Evolutionary conservation across 1,140 invertebrate genomes (phyloP), one percentile per base, ranked within the genome.

Genomic region (Sminthurides bifidus): DNA sequence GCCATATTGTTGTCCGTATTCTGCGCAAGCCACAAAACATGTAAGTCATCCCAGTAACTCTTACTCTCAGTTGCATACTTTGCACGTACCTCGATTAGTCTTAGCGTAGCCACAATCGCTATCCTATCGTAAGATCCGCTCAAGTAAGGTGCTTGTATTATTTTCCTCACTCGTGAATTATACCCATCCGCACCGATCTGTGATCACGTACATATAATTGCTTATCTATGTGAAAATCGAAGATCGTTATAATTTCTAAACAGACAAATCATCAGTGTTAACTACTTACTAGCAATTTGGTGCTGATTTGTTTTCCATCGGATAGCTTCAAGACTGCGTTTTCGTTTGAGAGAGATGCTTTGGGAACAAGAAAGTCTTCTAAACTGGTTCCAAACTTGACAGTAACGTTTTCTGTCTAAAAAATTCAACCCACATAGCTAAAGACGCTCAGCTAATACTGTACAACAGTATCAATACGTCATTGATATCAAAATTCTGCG

Each of bases 181-280:
- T 79, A 80, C 0, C 94, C 93, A 78, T 98, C 94, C 30, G 92
- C 92, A 24, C 92, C 93, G 60, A 97, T 79, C 81, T 86, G 75
- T 29, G 52, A 64, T 52, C 24, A 23, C 17, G 17, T 33, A n/a
- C 31, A 53, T 51, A 40, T 38, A 33, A 48, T 64, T n/a, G 51
- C 51, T 27, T 12, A 49, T 27, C 27, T 12, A 51, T 21, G 27
- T 14, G 15, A 21, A 33, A 33, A 10, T 45, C 12, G 31, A 17
- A 30, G 12, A 31, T 1, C 8, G 44, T 24, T 26, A 15, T 29
- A 54, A 29, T 54, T 43, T 30, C 31, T 33, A 29, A 10, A 12
- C 19, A 43, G 12, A 38, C 24, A 31, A 35, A 30, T 45, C 23
- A 43, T 53, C 21, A 21, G 26, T 21, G 24, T 48, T 40, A 23